Percentiles rank a stretch among this genome's conserved stretches.
These are phyloP conservation scores for Heterotis niloticus DNA, from an alignment of 2,113 vertebrate genomes.

Conservation along the genomic window DNA sequence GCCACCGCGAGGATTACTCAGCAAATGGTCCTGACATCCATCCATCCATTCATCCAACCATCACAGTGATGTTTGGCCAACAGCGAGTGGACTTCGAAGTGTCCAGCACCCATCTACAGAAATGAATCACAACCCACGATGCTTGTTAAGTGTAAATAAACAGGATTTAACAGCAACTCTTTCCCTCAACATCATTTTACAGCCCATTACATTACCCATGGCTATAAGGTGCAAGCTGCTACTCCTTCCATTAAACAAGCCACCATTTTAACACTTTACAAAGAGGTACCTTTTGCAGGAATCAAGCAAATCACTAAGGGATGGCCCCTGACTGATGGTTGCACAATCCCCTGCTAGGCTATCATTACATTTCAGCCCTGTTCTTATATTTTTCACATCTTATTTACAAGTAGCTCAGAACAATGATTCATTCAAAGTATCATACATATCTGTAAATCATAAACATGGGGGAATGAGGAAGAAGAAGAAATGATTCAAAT, in stretches of 20 bases:
- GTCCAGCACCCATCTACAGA: not conserved
- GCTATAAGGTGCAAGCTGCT: not conserved
- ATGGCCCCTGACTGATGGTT: not conserved
- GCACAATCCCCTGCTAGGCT: not conserved
- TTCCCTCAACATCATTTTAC: not conserved
- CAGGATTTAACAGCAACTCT: not conserved
- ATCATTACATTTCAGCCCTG: not conserved
- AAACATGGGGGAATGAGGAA: not conserved
- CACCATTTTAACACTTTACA: not conserved
- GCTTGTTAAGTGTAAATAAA: not conserved
- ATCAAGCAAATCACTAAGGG: not conserved
- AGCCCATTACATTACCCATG: not conserved
- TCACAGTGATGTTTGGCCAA: not conserved
- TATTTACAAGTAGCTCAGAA: slow-evolving; percentile 11
- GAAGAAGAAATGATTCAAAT: slow-evolving; percentile 3
- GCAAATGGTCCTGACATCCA: not conserved
- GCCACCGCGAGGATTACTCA: not conserved
- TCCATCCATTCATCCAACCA: not conserved
- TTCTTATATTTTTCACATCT: slow-evolving; percentile 13
- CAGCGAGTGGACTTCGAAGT: not conserved
- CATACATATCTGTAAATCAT: slow-evolving; percentile 11
- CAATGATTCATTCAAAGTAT: slow-evolving; percentile 12
- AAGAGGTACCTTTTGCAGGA: not conserved
- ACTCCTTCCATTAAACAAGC: not conserved
- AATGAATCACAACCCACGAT: not conserved